Evolutionary conservation across 2,888 invertebrate genomes (phyloP).

Genomic region (Drosophila ustulata): DNA sequence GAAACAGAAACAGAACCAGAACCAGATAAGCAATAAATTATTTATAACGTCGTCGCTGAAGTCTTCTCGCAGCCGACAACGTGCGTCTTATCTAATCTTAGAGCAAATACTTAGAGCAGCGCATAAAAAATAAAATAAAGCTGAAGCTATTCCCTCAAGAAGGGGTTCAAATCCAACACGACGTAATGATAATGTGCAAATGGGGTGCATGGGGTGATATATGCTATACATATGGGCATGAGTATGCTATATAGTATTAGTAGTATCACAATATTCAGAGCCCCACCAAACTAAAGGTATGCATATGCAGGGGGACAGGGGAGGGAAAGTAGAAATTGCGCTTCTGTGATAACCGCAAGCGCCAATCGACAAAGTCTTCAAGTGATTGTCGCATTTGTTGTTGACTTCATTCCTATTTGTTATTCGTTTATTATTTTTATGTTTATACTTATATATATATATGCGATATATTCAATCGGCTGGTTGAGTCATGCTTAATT

Average conservation of each 20-base stretch:
- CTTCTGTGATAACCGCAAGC: constrained; percentile 38
- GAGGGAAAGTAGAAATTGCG: constrained; percentile 19
- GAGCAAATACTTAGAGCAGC: constrained; percentile 59
- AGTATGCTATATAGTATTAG: background rate
- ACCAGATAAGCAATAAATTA: constrained; percentile 72
- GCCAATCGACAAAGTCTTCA: constrained; percentile 41
- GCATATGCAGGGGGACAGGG: constrained; percentile 2
- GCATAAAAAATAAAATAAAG: constrained; percentile 42
- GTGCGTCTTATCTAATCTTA: constrained; percentile 65
- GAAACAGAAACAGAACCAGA: constrained; percentile 1
- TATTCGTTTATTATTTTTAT: constrained; percentile 29
- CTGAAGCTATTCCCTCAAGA: constrained; percentile 44
- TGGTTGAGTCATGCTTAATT: constrained; percentile 57
- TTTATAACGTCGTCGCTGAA: constrained; percentile 61
- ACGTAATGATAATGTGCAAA: background rate
- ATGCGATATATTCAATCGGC: constrained; percentile 12
- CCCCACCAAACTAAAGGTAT: constrained; percentile 29
- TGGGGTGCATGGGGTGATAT: constrained; percentile 41
- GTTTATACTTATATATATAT: constrained; percentile 25
- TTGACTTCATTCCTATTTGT: constrained; percentile 23
- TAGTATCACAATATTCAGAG: constrained; percentile 26
- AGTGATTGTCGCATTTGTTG: constrained; percentile 37
- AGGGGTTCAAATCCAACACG: constrained; percentile 38
- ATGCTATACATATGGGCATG: constrained; percentile 1
- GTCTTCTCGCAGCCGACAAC: constrained; percentile 39